These are phyloP conservation scores for Charina bottae DNA, from an alignment of 2,113 vertebrate genomes.

Conservation along the genomic window DNA sequence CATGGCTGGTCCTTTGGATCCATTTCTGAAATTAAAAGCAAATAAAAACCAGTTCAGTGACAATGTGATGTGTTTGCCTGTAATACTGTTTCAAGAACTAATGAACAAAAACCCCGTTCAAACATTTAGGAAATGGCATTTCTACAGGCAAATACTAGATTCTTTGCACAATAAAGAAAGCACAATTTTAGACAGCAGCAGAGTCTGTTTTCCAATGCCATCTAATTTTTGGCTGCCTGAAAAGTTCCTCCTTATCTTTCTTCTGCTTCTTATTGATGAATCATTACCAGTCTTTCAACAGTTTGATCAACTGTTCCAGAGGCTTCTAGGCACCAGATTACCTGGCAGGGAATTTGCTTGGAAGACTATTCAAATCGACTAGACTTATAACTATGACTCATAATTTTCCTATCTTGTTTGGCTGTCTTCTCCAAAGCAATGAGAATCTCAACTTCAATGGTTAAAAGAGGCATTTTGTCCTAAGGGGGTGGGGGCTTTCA, in stretches of 20 bases:
- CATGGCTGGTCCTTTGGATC: conserved; percentile 52
- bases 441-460: neutral
- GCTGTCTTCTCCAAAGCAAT: conserved; percentile 9
- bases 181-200: conserved; percentile 9
- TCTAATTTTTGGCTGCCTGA: conserved; percentile 23
- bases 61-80: neutral
- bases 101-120: neutral
- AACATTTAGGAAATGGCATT: neutral
- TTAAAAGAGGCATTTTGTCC: neutral
- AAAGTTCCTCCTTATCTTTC: neutral
- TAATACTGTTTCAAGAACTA: neutral
- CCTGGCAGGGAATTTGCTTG: neutral
- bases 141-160: neutral
- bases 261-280: neutral
- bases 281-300: neutral
- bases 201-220: conserved; percentile 1
- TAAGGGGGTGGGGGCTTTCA: neutral
- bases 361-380: neutral
- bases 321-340: neutral
- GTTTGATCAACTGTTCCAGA: conserved; percentile 5
- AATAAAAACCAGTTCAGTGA: conserved; percentile 39
- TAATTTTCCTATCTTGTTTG: conserved; percentile 1
- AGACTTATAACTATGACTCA: neutral
- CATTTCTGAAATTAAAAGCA: conserved; percentile 63
- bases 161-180: neutral